Evolutionary conservation across 1,140 invertebrate species (phyloP), one percentile per base, ranked within the genome.

Genomic region (Octopus bimaculoides): DNA sequence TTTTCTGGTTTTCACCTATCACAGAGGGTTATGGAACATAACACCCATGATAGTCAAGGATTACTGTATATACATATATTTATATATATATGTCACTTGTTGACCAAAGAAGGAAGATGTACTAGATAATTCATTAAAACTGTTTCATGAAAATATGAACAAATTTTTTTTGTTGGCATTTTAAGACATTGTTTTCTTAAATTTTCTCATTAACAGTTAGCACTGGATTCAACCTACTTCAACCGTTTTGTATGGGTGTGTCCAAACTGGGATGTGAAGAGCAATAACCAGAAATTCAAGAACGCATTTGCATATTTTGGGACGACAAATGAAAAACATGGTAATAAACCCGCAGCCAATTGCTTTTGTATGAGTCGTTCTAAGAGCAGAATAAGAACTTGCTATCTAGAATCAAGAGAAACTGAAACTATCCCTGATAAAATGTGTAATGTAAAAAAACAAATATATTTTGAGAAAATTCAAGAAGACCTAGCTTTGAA

Each of bases 171-270:
- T 41, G 26, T 41, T 41, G 26, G 26, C 26, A 41, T 41, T 41
- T 41, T 41, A 41, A 2, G 26, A 41, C 26, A 41, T 41, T 41
- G 26, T 41, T 41, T 41, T 41, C 26, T 41, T 41, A 41, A 41
- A 41, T 41, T 41, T 41, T 41, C 26, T 41, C 26, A 41, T 41
- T 41, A 41, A 41, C 26, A 41, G 26, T 41, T 41, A 41, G 1
- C 26, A 41, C 26, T 41, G 26, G 26, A 41, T 41, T 2, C 26
- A 41, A 41, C 26, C 26, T 41, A 41, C 4, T 80, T 88, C 17
- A 78, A 81, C 54, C 82, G 83, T 52, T 82, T 83, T 61, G 81
- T 88, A n/a, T 88, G 86, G 86, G 83, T 88, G 54, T 88, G 86
- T 83, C 87, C 87, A 12, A 79, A 56, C 12, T 88, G 87, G 87